Conservation (phyloP, 2,113 vertebrate genomes). For the Cyphomyrus discorhynchus region DNA sequence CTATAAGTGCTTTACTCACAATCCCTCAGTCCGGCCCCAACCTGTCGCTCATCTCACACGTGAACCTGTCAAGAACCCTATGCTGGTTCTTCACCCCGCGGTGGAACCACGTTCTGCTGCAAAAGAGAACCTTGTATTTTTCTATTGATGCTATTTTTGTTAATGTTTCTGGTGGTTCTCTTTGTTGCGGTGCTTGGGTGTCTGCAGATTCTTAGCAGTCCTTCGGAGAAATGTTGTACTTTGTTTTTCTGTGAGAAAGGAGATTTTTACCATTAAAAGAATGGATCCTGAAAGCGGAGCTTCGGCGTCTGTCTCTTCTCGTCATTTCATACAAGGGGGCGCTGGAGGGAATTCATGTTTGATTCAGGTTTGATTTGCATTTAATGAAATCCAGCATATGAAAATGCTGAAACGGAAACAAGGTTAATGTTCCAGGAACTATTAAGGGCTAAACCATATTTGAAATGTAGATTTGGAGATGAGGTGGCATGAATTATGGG, state of each 20-base stretch:
- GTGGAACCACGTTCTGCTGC: too few species aligned
- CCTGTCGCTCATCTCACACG: background rate
- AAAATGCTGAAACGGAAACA: background rate
- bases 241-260: background rate
- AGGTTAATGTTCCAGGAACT: background rate
- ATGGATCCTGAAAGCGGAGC: conserved; percentile 30
- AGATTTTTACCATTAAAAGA: conserved; percentile 62
- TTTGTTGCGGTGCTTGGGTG: conserved; percentile 50
- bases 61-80: background rate
- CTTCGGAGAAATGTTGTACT: conserved; percentile 31
- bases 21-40: background rate
- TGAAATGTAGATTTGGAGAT: background rate
- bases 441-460: background rate
- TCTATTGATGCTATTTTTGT: conserved; percentile 59
- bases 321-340: background rate
- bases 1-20: background rate
- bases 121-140: conserved; percentile 49
- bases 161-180: conserved; percentile 50
- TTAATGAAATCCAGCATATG: background rate
- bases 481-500: background rate
- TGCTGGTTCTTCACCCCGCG: background rate
- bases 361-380: background rate
- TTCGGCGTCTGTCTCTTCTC: conserved; percentile 14
- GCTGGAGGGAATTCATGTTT: background rate
- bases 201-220: conserved; percentile 53